These are phyloP conservation scores for Dryobotodes eremita DNA, from an alignment of 2,888 invertebrate species.

Conservation along the genomic window DNA sequence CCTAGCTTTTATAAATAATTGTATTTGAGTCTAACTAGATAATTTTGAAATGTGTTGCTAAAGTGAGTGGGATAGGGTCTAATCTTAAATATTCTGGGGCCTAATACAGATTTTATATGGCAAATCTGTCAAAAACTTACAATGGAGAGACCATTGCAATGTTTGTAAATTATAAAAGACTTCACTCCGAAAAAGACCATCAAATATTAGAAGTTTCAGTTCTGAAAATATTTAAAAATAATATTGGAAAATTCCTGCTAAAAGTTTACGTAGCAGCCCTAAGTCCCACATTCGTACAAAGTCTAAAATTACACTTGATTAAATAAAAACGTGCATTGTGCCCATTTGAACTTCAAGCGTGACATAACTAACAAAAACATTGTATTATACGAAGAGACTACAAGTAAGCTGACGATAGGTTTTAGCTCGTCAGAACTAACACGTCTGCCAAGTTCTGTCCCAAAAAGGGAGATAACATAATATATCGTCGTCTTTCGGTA, in stretches of 20 bases:
- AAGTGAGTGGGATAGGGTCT: not conserved
- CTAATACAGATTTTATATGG: no score
- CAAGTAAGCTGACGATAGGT: not conserved
- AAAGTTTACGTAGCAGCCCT: constrained; percentile 42
- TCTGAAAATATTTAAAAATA: not conserved
- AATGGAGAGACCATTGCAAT: no score
- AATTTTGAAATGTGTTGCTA: not conserved
- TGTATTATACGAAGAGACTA: not conserved
- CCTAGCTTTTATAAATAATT: not conserved
- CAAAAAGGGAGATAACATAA: not conserved
- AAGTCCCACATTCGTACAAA: constrained; percentile 30
- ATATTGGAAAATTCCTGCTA: not conserved
- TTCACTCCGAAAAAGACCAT: no score
- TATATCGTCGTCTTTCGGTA: not conserved
- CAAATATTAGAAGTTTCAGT: not conserved
- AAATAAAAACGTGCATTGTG: constrained; percentile 60
- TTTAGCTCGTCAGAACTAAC: not conserved
- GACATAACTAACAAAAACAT: constrained; percentile 44
- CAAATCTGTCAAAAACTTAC: no score
- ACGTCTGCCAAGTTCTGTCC: not conserved
- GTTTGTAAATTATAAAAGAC: no score
- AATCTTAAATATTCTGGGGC: not conserved
- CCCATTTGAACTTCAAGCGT: constrained; percentile 41
- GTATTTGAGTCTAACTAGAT: not conserved
- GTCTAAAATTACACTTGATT: constrained; percentile 68